phyloP scores from a whole-genome alignment of 30 jellyfish, hydroid and myxozoan species.

The Cassiopea xamachana region DNA sequence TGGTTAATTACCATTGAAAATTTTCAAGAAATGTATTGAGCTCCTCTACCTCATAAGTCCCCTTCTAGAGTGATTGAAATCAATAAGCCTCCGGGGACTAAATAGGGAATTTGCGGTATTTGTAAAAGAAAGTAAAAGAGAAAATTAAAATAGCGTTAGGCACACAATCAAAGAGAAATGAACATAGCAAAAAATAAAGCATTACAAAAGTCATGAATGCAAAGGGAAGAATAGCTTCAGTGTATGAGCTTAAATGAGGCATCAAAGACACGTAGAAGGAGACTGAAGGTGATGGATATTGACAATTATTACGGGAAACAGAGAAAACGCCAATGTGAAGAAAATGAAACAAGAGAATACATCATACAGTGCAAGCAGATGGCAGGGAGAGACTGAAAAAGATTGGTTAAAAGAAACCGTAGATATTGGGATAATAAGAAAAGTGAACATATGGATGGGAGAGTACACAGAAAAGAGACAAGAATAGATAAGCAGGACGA shows the following conservation, averaged over 20 bases:
- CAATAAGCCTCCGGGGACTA: too few relatives aligned
- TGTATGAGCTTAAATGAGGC: too few relatives aligned
- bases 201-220: background rate
- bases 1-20: too few relatives aligned
- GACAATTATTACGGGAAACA: too few relatives aligned
- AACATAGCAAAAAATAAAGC: too few relatives aligned
- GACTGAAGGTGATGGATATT: too few relatives aligned
- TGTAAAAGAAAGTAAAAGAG: background rate
- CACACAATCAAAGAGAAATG: background rate
- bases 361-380: conserved; percentile 15
- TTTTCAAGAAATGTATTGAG: too few relatives aligned
- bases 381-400: background rate
- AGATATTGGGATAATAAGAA: conserved; percentile 9
- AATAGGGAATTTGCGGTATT: too few relatives aligned
- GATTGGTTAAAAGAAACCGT: background rate
- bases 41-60: too few relatives aligned
- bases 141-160: background rate
- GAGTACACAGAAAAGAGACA: conserved; percentile 16
- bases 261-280: too few relatives aligned
- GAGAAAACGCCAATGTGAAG: too few relatives aligned
- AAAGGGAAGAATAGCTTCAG: background rate
- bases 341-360: background rate
- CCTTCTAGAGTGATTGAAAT: too few relatives aligned
- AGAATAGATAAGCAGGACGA: background rate
- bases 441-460: conserved; percentile 22